Percentiles rank a stretch among this genome's conserved stretches.
Evolutionary conservation across 2,888 invertebrate genomes (phyloP).

Genomic region (Leptinotarsa peninsularis): DNA sequence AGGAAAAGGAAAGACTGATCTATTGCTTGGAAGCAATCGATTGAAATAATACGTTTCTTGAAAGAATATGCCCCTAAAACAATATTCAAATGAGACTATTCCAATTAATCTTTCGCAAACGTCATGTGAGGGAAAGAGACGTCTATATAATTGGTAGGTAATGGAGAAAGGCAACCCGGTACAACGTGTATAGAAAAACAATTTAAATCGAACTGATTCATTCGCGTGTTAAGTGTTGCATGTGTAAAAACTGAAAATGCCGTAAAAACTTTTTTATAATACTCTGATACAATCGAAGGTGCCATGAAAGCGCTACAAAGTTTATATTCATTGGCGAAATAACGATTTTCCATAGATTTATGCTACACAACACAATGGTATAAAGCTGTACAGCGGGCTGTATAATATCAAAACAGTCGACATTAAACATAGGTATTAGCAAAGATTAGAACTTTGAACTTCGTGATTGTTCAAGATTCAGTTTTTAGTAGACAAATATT

Average conservation of each 20-base stretch:
- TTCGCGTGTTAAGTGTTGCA: conserved; percentile 62
- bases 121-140: conserved; percentile 35
- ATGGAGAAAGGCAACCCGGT: conserved; percentile 37
- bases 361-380: conserved; percentile 23
- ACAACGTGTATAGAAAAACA: conserved; percentile 43
- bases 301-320: conserved; percentile 59
- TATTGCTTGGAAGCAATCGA: conserved; percentile 15
- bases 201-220: conserved; percentile 51
- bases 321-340: conserved; percentile 53
- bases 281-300: conserved; percentile 58
- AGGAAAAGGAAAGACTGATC: conserved; percentile 5
- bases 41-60: conserved; percentile 35
- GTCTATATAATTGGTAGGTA: conserved; percentile 34
- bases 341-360: conserved; percentile 54
- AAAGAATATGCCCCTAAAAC: conserved; percentile 37
- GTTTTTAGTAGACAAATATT: background rate
- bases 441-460: background rate
- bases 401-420: conserved; percentile 4
- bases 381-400: conserved; percentile 16
- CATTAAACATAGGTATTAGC: conserved; percentile 1
- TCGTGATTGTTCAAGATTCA: background rate
- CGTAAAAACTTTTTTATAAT: conserved; percentile 64
- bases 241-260: conserved; percentile 62
- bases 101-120: conserved; percentile 35
- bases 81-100: conserved; percentile 43